These are phyloP conservation scores for Zaprionus capensis DNA, from an alignment of 1,140 invertebrate genomes.

Conservation along the genomic window DNA sequence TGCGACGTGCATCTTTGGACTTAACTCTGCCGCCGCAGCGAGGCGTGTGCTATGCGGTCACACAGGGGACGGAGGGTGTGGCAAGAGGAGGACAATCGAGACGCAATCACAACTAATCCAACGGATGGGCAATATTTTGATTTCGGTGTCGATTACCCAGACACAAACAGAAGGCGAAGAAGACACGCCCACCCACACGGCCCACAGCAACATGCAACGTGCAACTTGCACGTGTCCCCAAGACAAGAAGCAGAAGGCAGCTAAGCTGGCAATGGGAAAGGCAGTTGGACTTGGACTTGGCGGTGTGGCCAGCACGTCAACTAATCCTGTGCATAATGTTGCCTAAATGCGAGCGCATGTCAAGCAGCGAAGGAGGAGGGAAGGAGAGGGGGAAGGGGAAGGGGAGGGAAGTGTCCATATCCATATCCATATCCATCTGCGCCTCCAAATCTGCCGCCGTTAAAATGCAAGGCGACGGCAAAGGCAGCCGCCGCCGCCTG, in stretches of 20 bases:
- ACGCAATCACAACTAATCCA: slow-evolving; percentile 59
- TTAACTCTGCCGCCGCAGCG: neutral
- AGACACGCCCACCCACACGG: slow-evolving; percentile 40
- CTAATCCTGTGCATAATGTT: slow-evolving; percentile 79
- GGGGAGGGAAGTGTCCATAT: slow-evolving; percentile 40
- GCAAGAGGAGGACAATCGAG: slow-evolving; percentile 28
- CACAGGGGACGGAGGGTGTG: neutral
- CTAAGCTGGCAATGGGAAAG: neutral
- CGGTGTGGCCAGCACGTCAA: slow-evolving; percentile 25
- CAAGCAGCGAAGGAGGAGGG: slow-evolving; percentile 24
- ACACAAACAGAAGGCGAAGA: slow-evolving; percentile 48
- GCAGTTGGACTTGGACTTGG: slow-evolving; percentile 3
- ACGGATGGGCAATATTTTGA: slow-evolving; percentile 68
- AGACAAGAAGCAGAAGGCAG: slow-evolving; percentile 9
- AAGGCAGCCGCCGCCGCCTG: slow-evolving; percentile 61
- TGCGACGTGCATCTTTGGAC: neutral
- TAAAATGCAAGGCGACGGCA: slow-evolving; percentile 66
- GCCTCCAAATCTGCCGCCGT: slow-evolving; percentile 74
- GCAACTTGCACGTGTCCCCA: slow-evolving; percentile 56
- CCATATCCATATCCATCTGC: slow-evolving; percentile 46
- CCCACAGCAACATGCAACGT: neutral
- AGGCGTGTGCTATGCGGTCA: slow-evolving; percentile 13
- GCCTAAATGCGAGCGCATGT: slow-evolving; percentile 76
- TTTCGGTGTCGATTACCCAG: slow-evolving; percentile 70
- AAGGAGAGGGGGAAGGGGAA: neutral